These are phyloP conservation scores for Sceloporus undulatus DNA, from an alignment of 2,113 vertebrate genomes.

Conservation along the genomic window DNA sequence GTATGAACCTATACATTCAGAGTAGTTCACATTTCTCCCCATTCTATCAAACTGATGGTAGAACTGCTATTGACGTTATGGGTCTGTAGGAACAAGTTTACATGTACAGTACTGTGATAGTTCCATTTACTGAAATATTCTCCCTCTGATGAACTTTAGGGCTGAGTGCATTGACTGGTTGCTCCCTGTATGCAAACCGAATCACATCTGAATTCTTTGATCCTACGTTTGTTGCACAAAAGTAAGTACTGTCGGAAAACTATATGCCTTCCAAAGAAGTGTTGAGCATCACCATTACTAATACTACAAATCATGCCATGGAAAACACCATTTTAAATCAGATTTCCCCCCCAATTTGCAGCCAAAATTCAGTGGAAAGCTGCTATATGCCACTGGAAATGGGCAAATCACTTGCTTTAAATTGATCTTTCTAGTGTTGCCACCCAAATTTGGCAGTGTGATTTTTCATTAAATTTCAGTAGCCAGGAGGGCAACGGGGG, in stretches of 20 bases:
- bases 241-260: slow-evolving; percentile 83
- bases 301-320: too few species aligned
- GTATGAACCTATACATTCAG: slow-evolving; percentile 57
- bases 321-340: too few species aligned
- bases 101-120: slow-evolving; percentile 18
- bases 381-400: too few species aligned
- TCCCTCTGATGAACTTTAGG: slow-evolving; percentile 79
- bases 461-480: too few species aligned
- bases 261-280: not conserved
- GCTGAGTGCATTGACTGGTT: slow-evolving; percentile 90
- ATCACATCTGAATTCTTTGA: slow-evolving; percentile 90
- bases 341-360: too few species aligned
- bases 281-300: too few species aligned
- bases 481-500: too few species aligned
- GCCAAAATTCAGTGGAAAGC: too few species aligned
- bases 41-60: not conserved
- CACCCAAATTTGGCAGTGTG: too few species aligned
- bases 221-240: slow-evolving; percentile 86
- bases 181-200: slow-evolving; percentile 92
- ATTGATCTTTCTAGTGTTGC: too few species aligned
- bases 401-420: too few species aligned
- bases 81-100: slow-evolving; percentile 47
- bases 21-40: slow-evolving; percentile 21
- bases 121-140: slow-evolving; percentile 46
- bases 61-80: slow-evolving; percentile 19